Evolutionary conservation across 2,888 invertebrate genomes (phyloP), one percentile per base, ranked within the genome.

Genomic region (Neelides folsomi): DNA sequence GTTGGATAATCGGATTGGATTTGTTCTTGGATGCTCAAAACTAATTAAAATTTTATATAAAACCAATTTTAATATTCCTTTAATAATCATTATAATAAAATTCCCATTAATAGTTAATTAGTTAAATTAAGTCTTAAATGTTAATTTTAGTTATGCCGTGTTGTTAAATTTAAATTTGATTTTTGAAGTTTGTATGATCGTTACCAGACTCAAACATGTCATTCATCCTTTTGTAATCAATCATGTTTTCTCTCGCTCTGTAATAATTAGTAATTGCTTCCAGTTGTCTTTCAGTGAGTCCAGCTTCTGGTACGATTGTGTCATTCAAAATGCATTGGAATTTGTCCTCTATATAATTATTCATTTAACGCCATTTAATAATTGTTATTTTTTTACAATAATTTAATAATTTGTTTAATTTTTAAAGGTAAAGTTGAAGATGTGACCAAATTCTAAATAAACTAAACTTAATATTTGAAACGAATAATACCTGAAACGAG

Each of bases 181-280:
- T 2, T 16, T 47, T 34, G 18, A 10, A 36, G 38, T 19, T 19
- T n/a, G n/a, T n/a, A 9, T 40, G 15, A 45, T 8, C 42, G 54
- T 53, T 52, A 63, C 63, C 60, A 20, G 63, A 63, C 36, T 63
- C 61, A 46, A 63, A 63, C 63, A 63, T 63, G 27, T 57, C 58
- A 35, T 59, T 59, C 62, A 64, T 60, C 43, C 60, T 48, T 50
- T 56, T 58, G 54, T 64, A 64, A 50, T 64, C 60, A 52, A 64
- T 64, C 47, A 57, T 57, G 43, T 54, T 56, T 19, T 59, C 62
- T 46, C 62, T 62, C 3, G 62, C 64, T 43, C 64, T 37, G 47
- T 60, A 64, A 49, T 60, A 64, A 47, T 64, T 64, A 8, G 60
- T 59, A 36, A 64, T 50, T 19, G 62, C 62, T 15, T 64, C 62